Percentiles rank a stretch among this genome's conserved stretches.
Evolutionary conservation across 2,888 invertebrate species (phyloP).

Genomic region (Catotricha subobsoleta): DNA sequence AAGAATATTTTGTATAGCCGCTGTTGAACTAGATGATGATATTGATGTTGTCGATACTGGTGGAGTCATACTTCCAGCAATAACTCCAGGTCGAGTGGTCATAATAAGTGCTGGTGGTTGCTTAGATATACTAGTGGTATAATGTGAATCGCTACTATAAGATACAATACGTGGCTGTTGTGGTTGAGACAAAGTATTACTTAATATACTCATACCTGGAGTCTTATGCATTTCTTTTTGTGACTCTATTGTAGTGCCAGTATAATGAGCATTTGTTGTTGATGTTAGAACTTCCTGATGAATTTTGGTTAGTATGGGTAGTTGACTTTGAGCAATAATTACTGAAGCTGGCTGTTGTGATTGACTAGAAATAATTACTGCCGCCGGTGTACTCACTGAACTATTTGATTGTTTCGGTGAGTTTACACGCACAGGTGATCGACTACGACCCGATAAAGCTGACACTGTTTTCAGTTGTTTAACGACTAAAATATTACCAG

Average conservation of each 20-base stretch:
- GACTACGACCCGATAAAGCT: background rate
- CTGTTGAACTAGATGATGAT: conserved; percentile 5
- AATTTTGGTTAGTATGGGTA: conserved; percentile 19
- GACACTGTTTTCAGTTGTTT: conserved; percentile 6
- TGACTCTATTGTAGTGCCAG: conserved; percentile 10
- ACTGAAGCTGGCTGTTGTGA: conserved; percentile 2
- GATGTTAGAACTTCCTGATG: conserved; percentile 3
- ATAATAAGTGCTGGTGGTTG: conserved; percentile 33
- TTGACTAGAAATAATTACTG: conserved; percentile 12
- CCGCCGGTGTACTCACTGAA: conserved; percentile 15
- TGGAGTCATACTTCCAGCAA: background rate
- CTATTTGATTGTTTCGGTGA: background rate
- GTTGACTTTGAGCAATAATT: conserved; percentile 2
- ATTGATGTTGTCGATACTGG: conserved; percentile 1
- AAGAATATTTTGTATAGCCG: conserved; percentile 9
- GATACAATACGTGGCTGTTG: conserved; percentile 12
- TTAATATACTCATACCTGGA: conserved; percentile 5
- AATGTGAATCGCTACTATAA: conserved; percentile 17
- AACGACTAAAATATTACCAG: conserved; percentile 9
- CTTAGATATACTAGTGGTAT: conserved; percentile 26
- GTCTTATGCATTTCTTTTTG: conserved; percentile 5
- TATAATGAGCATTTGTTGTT: conserved; percentile 6
- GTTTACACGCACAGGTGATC: conserved; percentile 1
- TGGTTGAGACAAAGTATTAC: conserved; percentile 1
- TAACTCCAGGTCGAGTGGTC: conserved; percentile 30